Evolutionary conservation across 2,888 invertebrate genomes (phyloP).

Genomic region (Sminthurides aquaticus): DNA sequence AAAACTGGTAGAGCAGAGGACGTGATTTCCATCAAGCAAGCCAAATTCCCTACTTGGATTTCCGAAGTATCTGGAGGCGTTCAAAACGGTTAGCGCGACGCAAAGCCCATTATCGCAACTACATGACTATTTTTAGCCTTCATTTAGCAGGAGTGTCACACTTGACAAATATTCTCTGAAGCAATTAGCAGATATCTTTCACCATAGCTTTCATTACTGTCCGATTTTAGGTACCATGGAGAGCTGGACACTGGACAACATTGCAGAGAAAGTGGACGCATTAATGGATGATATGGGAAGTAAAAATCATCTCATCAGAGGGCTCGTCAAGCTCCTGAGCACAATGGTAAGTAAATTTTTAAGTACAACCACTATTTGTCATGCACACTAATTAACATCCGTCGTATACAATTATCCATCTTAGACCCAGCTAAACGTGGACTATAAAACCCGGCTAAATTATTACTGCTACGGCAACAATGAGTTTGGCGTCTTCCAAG

Average conservation of each 20-base stretch:
- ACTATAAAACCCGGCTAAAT: conserved; percentile 9
- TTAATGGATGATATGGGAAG: conserved; percentile 1
- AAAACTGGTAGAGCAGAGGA: too few relatives aligned
- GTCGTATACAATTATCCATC: too few relatives aligned
- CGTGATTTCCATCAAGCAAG: neutral
- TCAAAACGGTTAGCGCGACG: neutral
- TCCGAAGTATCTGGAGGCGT: conserved; percentile 1
- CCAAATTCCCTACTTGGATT: conserved; percentile 4
- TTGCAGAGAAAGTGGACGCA: conserved; percentile 6
- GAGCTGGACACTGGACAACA: conserved; percentile 8
- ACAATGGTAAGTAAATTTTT: conserved; percentile 9
- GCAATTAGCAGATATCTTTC: too few relatives aligned
- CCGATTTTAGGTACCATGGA: conserved; percentile 7
- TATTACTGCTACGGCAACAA: conserved; percentile 26
- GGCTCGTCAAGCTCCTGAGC: conserved; percentile 13
- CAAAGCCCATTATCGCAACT: too few relatives aligned
- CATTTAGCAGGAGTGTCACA: too few relatives aligned
- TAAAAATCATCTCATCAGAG: conserved; percentile 20
- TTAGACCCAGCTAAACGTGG: conserved; percentile 19
- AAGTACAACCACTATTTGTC: neutral
- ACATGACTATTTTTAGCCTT: too few relatives aligned
- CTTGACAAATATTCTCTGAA: too few relatives aligned
- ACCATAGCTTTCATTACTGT: too few relatives aligned
- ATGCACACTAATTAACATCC: too few relatives aligned
- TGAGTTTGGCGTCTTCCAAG: conserved; percentile 22